Conservation (phyloP, 2,797 vertebrate species). For the Parotocinclus haroldoi region DNA sequence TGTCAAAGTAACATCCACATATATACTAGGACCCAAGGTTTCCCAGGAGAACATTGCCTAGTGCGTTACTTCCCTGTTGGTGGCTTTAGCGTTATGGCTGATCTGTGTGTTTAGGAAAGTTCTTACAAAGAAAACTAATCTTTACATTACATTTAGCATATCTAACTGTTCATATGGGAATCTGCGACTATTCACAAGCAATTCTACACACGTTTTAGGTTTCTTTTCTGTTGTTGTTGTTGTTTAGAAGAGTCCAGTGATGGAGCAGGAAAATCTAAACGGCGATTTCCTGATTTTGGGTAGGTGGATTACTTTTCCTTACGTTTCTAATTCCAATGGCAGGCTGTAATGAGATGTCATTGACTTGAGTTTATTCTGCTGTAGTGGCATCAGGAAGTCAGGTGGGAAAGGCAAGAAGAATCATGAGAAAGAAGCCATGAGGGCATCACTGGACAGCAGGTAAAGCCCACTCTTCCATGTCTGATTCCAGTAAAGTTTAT, state of each 20-base stretch:
- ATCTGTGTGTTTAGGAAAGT: no score
- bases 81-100: no score
- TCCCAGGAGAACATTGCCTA: no score
- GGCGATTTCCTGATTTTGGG: constrained; percentile 93
- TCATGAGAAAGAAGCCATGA: constrained; percentile 81
- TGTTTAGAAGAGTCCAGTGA: constrained; percentile 83
- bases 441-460: constrained; percentile 88
- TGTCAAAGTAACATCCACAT: no score
- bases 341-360: background rate
- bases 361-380: background rate
- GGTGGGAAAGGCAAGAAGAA: constrained; percentile 92
- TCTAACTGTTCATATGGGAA: background rate
- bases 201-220: background rate
- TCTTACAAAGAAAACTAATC: background rate
- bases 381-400: constrained; percentile 86
- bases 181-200: background rate
- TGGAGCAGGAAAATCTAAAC: constrained; percentile 78
- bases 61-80: no score
- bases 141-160: background rate
- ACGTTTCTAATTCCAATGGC: background rate
- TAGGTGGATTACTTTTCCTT: constrained; percentile 51
- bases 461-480: constrained; percentile 47
- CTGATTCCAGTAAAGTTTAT: background rate
- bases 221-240: constrained; percentile 49
- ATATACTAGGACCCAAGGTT: no score